Evolutionary conservation across 2,888 invertebrate genomes (phyloP).

Genomic region (Empis livida): DNA sequence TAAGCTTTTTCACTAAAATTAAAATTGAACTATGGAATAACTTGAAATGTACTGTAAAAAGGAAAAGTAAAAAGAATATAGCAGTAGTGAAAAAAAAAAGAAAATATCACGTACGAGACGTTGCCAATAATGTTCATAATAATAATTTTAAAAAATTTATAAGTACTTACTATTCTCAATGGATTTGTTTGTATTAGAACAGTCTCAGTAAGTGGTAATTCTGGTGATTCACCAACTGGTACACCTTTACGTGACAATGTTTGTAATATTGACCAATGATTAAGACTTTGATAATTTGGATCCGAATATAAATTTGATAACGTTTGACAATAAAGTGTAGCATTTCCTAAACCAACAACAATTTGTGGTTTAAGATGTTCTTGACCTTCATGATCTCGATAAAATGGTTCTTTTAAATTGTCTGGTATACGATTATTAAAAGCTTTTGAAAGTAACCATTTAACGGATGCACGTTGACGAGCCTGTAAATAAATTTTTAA

Average conservation of each 20-base stretch:
- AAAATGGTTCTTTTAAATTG: slow-evolving; percentile 87
- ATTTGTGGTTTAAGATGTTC: slow-evolving; percentile 87
- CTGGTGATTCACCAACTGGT: slow-evolving; percentile 68
- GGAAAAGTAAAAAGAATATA: too few species aligned
- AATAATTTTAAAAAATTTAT: neutral
- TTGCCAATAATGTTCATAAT: neutral
- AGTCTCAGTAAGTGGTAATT: slow-evolving; percentile 86
- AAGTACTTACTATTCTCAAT: slow-evolving; percentile 75
- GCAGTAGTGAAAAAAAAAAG: neutral
- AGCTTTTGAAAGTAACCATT: slow-evolving; percentile 93
- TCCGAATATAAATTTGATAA: slow-evolving; percentile 92
- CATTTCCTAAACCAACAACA: slow-evolving; percentile 80
- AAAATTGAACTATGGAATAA: too few species aligned
- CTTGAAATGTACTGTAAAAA: too few species aligned
- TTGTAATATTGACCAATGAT: slow-evolving; percentile 91
- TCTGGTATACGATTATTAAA: slow-evolving; percentile 90
- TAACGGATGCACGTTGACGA: slow-evolving; percentile 87
- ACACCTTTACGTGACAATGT: slow-evolving; percentile 85
- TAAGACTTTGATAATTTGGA: slow-evolving; percentile 89
- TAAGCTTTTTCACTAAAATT: too few species aligned
- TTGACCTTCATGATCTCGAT: slow-evolving; percentile 88
- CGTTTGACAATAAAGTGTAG: slow-evolving; percentile 88
- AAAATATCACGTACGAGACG: neutral
- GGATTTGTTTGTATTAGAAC: slow-evolving; percentile 93
- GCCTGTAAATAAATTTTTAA: slow-evolving; percentile 56